A percentile compares a stretch with the other conserved stretches of the same genome.
Conservation (phyloP, 1,140 invertebrate genomes). For the Rhagoletis pomonella region DNA sequence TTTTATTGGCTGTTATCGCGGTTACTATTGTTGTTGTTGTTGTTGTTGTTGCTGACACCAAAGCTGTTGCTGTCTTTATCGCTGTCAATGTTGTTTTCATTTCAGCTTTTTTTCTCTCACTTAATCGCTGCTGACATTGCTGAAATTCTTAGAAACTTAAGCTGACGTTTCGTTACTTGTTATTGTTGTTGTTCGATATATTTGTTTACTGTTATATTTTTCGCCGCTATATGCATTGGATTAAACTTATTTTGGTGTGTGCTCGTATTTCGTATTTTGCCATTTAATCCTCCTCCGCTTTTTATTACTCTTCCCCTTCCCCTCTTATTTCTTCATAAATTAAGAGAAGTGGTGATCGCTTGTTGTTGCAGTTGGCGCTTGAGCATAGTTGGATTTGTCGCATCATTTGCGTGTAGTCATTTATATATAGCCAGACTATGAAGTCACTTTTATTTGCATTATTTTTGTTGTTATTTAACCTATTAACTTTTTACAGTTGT, state of each 20-base stretch:
- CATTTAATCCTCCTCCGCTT: not conserved
- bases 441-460: not conserved
- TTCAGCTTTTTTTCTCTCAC: not conserved
- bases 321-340: not conserved
- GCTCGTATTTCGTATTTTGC: not conserved
- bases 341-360: not conserved
- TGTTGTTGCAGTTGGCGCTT: not conserved
- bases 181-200: no score
- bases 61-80: not conserved
- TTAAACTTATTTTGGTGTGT: not conserved
- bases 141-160: not conserved
- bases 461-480: not conserved
- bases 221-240: not conserved
- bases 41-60: not conserved
- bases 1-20: no score
- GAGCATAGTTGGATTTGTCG: not conserved
- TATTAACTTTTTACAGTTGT: conserved; percentile 4
- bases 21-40: not conserved
- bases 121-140: conserved; percentile 1
- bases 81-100: not conserved
- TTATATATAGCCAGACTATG: not conserved
- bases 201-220: not conserved
- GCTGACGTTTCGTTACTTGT: not conserved
- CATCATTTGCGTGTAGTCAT: not conserved
- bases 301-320: not conserved